Evolutionary conservation across 2,113 vertebrate species (phyloP), one percentile per base, ranked within the genome.

Genomic region (Mystacornis crossleyi): DNA sequence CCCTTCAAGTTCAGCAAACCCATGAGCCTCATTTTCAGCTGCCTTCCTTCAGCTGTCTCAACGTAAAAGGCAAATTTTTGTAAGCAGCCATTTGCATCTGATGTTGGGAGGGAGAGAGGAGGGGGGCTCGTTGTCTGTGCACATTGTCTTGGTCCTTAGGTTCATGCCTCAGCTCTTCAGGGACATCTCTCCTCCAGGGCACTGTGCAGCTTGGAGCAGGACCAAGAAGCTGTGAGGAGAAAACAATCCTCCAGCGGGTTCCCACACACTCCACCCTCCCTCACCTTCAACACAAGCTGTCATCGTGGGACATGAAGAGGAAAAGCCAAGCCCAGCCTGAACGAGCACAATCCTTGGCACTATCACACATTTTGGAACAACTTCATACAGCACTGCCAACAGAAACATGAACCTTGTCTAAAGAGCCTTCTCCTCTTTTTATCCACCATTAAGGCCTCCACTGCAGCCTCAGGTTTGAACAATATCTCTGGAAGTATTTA

Each of bases 391-490:
- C 38, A 12, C 24, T 90, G 82, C 88, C 86, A 96, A 93, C 20
- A 78, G 89, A 95, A 96, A 96, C 74, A 70, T 38, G 48, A 92
- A 55, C 57, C 71, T 82, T 86, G 40, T 45, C 38, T 79, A 61
- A 31, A 26, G 33, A 93, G 31, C 53, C 31, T 61, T 42, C 75
- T 88, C n/a, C 61, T 92, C 48, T 24, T 93, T 85, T 72, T 67
- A 88, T 60, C 75, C 47, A 64, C 40, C 74, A 34, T 38, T 64
- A 92, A 40, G 31, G 11, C 34, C 40, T 81, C 38, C 55, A 13
- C 20, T 40, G 29, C 48, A 91, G 69, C 31, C 36, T 61, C 58
- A 34, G 55, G 65, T 75, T 78, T 86, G 54, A 81, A 57, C 48
- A 77, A 17, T 79, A 26, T 89, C 51, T 58, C 60, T 64, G 62